Base-by-base conservation (phyloP, 2,888 invertebrate species). In the Fragum whitleyi region DNA sequence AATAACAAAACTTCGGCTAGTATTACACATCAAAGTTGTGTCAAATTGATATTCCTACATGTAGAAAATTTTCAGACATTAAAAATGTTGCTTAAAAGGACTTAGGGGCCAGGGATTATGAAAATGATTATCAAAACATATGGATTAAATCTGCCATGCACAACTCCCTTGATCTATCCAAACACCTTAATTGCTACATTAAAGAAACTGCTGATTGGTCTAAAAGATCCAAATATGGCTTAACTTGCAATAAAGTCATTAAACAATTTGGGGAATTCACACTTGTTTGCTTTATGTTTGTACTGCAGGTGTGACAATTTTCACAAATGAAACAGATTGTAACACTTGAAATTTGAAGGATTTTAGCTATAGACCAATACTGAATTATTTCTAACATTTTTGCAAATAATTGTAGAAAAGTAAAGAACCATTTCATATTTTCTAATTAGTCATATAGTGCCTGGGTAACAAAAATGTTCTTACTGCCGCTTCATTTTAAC, bases 221-320 rank as follows among this genome's bases (percentile, higher is more conserved):
- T 26, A 57, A 23, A 23, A 26, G 7, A 26, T 14, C 47, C 26
- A 2, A 42, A 42, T 67, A 39, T 67, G 42, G 39, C 26, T n/a
- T 32, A 16, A 23, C 42, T 16, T 32, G 23, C 16, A 23, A 42
- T 7, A 36, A n/a, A 23, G 26, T 67, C 42, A 67, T 57, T 26
- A 42, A 62, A 6, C 26, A 42, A 39, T 67, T 26, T 42, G n/a
- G 23, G 32, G 29, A 21, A 14, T 70, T 55, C 51, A 61, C 77
- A 77, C 77, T 51, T 73, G 73, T 73, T 77, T 77, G 77, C 72
- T 77, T 77, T 68, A 77, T 69, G 77, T 77, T 59, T 68, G 28
- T 14, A 39, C 11, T 57, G 68, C 42, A 68, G 47, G 77, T 71
- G 76, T 26, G 42, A 72, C 28, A 23, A 69, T 36, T 47, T 9